Base-by-base conservation (phyloP, 2,113 vertebrate genomes). In the Nycticebus coucang region DNA sequence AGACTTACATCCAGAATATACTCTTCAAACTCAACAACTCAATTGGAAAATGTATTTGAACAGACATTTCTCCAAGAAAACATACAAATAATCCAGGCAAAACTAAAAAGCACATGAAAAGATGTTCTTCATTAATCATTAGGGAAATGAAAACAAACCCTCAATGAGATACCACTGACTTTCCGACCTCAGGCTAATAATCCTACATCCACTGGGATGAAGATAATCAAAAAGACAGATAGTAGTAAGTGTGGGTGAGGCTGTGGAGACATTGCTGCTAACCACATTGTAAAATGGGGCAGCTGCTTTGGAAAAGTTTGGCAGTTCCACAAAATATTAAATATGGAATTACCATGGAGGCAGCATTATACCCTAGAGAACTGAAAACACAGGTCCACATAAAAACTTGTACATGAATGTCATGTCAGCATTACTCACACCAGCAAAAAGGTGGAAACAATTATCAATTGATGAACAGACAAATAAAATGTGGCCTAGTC, bases 51-150 rank as follows among this genome's bases (percentile, higher is more conserved):
- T 62, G 18, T 59, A 79, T 69, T 94, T 86, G n/a, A 86, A 83
- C 60, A 87, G 37, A 78, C 55, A 82, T 89, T 91, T 96, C 50
- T 92, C 35, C 60, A 91, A 93, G 68, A 74, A 93, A 4, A 87
- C 33, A 82, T 21, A 83, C 21, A 84, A 85, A 81, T 59, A 66
- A 41, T 41, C 41, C 5, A 41, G 41, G 41, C 41, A 41, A 41
- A 41, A 4, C 53, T 89, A 75, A 30, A 41, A 80, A 87, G 79
- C 57, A 92, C 17, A 14, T 62, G 62, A 87, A 78, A 93, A 93
- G 53, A 78, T 82, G 19, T 60, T 93, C 30, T 75, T 35, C 50
- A 79, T 89, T 86, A 64, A 71, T 50, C 41, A 22, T 55, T 71
- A 85, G 4, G 45, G 53, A 88, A 89, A 91, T 81, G 13, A 18